These are phyloP conservation scores for Drosophila guanche DNA, from an alignment of 1,140 invertebrate species.

Conservation along the genomic window DNA sequence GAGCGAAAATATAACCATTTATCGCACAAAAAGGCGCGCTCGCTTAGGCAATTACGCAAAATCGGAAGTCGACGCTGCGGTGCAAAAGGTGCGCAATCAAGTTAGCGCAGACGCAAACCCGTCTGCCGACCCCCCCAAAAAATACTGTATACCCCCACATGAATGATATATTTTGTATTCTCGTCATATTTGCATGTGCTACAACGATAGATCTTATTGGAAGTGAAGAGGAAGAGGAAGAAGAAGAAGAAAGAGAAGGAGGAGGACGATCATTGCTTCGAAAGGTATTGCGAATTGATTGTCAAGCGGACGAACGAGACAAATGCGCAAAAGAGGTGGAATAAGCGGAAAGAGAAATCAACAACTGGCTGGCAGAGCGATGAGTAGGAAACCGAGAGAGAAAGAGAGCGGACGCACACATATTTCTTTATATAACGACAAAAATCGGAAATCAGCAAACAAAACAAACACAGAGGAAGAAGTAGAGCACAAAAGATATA, in stretches of 20 bases:
- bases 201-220: conserved; percentile 5
- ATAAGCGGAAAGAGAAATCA: conserved; percentile 29
- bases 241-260: conserved; percentile 1
- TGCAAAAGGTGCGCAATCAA: conserved; percentile 19
- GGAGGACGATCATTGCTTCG: conserved; percentile 31
- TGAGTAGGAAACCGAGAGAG: conserved; percentile 15
- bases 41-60: conserved; percentile 1
- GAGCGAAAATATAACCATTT: conserved; percentile 22
- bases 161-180: conserved; percentile 29
- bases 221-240: background rate
- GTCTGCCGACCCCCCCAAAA: too few relatives aligned
- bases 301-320: conserved; percentile 22
- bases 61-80: background rate
- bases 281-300: conserved; percentile 56
- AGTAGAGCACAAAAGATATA: conserved; percentile 6
- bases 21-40: conserved; percentile 16
- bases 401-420: conserved; percentile 40
- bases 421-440: conserved; percentile 58
- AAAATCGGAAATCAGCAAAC: conserved; percentile 34
- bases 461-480: conserved; percentile 24
- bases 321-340: conserved; percentile 52
- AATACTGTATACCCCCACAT: too few relatives aligned
- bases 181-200: conserved; percentile 52
- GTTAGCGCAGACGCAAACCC: conserved; percentile 8
- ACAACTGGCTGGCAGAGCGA: conserved; percentile 29